phyloP scores from a whole-genome alignment of 1,140 invertebrate genomes.

The Cotesia glomerata region DNA sequence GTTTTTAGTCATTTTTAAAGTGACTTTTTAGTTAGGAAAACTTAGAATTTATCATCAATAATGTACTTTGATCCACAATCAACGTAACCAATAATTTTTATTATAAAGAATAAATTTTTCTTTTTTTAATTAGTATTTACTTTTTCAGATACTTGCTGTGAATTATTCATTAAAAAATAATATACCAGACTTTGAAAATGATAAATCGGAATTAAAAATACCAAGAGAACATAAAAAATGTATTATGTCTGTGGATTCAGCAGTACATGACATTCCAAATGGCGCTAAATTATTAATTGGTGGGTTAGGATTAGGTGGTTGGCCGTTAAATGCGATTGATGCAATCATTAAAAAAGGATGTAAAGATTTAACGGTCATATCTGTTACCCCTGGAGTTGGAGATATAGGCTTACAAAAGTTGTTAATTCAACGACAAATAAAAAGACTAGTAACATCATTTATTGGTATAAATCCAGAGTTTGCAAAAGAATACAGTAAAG shows the following conservation, averaged over 20 bases:
- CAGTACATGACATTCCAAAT: conserved; percentile 85
- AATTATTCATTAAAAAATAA: conserved; percentile 49
- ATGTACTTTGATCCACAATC: no score
- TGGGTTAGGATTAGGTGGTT: conserved; percentile 98
- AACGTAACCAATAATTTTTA: no score
- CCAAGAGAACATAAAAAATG: conserved; percentile 66
- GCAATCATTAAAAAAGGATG: conserved; percentile 77
- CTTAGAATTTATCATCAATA: no score
- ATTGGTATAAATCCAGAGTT: conserved; percentile 99
- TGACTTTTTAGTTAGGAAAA: no score
- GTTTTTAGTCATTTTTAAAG: no score
- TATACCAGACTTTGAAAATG: conserved; percentile 23
- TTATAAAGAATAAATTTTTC: background rate
- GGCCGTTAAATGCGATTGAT: conserved; percentile 95
- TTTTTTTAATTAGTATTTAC: background rate
- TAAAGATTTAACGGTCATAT: conserved; percentile 89
- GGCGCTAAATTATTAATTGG: conserved; percentile 90
- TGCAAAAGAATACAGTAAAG: conserved; percentile 90
- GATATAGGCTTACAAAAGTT: conserved; percentile 93
- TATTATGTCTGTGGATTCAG: conserved; percentile 74
- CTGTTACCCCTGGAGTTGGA: conserved; percentile 95
- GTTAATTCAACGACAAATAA: conserved; percentile 83
- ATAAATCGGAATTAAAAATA: conserved; percentile 33
- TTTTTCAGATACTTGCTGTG: conserved; percentile 42
- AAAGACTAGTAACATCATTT: conserved; percentile 95